Base-by-base conservation (phyloP, 2,888 invertebrate species). In the Papilio gigon region DNA sequence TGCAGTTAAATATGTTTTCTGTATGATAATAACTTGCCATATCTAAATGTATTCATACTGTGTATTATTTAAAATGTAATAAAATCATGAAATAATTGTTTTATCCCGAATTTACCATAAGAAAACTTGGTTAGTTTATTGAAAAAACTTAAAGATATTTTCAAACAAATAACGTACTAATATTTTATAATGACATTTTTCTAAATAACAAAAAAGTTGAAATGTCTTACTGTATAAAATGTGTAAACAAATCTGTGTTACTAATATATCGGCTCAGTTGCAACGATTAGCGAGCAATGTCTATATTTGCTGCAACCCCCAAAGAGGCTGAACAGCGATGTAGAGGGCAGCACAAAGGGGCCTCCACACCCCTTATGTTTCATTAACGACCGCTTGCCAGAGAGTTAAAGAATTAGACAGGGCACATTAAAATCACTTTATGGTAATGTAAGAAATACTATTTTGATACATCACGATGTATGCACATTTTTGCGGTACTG, bases 361-460 rank as follows among this genome's bases (percentile, higher is more conserved):
- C 81, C 81, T 75, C 78, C 81, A 80, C 86, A 86, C 88, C 90
- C 90, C 91, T 90, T 90, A 90, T 90, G 91, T 90, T 90, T 90
- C 90, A 90, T 90, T 90, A 91, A 90, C 90, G 88, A 88, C 77
- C 82, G 81, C 79, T 74, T 74, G 74, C 70, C 72, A 77, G 75
- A 87, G 88, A 81, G 53, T 22, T 76, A 71, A 80, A 20, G 12
- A 67, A 40, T 67, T 78, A 84, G 84, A 87, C 42, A 68, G 14
- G 72, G 58, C 66, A 44, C 2, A 42, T 64, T n/a, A 20, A 47
- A 61, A 67, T 53, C n/a, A 17, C 33, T 33, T 44, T 14, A 33
- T 60, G 60, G 1, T 60, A 60, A 60, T 56, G 14, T 44, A 17
- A n/a, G 0, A 11, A 33, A 20, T 33, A 27, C 27, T 22, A 25